Evolutionary conservation across 1,140 invertebrate species (phyloP).

Genomic region (Drosophila prosaltans): DNA sequence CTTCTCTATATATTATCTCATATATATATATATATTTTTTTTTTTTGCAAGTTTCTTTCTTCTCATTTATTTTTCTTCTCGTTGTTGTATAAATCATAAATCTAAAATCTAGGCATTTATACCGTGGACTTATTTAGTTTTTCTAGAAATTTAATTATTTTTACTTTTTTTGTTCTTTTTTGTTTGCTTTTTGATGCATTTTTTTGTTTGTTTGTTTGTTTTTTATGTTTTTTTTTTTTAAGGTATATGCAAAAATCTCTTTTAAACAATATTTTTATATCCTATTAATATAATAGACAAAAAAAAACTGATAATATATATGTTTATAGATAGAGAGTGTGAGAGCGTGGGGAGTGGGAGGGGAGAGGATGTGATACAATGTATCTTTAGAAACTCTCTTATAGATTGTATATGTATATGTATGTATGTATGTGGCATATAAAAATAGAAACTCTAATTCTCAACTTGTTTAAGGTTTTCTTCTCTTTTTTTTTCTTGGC

Average conservation of each 20-base stretch:
- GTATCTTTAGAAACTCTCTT: slow-evolving; percentile 25
- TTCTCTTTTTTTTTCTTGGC: not conserved
- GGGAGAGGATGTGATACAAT: not conserved
- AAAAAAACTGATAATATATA: slow-evolving; percentile 51
- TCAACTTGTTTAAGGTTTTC: slow-evolving; percentile 26
- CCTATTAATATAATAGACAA: slow-evolving; percentile 80
- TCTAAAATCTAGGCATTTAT: slow-evolving; percentile 32
- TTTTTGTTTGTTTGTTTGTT: slow-evolving; percentile 14
- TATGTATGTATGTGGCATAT: slow-evolving; percentile 50
- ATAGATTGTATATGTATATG: not conserved
- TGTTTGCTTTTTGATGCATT: slow-evolving; percentile 8
- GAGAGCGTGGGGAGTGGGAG: not conserved
- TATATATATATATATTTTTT: not conserved
- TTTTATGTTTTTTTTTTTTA: slow-evolving; percentile 14
- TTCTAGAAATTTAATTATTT: slow-evolving; percentile 10
- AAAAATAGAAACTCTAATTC: slow-evolving; percentile 74
- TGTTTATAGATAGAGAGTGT: slow-evolving; percentile 19
- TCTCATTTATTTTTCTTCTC: not conserved
- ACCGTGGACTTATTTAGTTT: slow-evolving; percentile 26
- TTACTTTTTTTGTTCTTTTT: slow-evolving; percentile 22
- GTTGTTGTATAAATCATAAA: slow-evolving; percentile 44
- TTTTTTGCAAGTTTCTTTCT: slow-evolving; percentile 1
- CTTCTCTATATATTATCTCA: not conserved
- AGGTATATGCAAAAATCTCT: slow-evolving; percentile 14
- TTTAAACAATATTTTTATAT: slow-evolving; percentile 37